phyloP scores from a whole-genome alignment of 1,140 invertebrate species.

The Aphis gossypii region DNA sequence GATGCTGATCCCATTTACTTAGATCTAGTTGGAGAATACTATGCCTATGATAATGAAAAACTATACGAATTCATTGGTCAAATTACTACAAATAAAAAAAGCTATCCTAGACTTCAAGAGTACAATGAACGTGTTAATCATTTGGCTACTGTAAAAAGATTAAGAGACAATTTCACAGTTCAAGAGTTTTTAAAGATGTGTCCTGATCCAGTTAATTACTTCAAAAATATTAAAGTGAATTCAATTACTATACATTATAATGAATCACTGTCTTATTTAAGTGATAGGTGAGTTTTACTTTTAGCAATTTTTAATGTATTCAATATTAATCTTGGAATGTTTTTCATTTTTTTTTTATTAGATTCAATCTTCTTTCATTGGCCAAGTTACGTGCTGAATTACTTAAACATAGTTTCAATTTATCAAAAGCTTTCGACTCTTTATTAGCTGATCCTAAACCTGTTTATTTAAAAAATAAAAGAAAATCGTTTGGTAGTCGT shows the following conservation, averaged over 20 bases:
- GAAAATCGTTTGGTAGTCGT: background rate
- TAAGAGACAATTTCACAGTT: background rate
- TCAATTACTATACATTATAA: background rate
- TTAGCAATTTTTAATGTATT: background rate
- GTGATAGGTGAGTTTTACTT: background rate
- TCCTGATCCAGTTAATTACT: slow-evolving; percentile 26
- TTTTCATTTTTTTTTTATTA: background rate
- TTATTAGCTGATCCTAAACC: background rate
- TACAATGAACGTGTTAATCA: background rate
- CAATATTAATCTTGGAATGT: background rate
- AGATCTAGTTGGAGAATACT: slow-evolving; percentile 27
- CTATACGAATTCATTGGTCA: background rate
- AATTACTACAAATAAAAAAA: slow-evolving; percentile 14
- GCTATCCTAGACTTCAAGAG: background rate
- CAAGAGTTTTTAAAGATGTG: slow-evolving; percentile 9
- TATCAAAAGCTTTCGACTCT: background rate
- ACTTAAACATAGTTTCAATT: background rate
- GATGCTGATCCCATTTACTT: slow-evolving; percentile 46
- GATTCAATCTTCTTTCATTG: background rate
- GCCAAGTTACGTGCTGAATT: background rate
- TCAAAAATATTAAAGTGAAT: slow-evolving; percentile 8
- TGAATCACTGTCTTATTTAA: slow-evolving; percentile 34
- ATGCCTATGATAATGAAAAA: background rate
- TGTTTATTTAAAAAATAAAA: background rate
- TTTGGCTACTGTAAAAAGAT: background rate